These are phyloP conservation scores for Noctua comes DNA, from an alignment of 2,888 invertebrate species.

Conservation along the genomic window DNA sequence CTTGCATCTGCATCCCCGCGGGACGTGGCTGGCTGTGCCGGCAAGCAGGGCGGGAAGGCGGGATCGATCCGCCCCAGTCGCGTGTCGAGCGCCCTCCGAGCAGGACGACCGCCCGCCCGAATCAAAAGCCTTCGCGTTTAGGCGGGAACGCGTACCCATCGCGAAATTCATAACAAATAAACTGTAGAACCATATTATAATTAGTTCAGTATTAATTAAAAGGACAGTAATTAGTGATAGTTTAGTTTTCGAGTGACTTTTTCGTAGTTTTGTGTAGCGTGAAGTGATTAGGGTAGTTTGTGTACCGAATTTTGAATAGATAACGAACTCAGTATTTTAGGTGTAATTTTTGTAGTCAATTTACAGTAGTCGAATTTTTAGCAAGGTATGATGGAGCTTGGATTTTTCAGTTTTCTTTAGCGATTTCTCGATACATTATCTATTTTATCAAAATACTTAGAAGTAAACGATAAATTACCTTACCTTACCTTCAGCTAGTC, in stretches of 20 bases:
- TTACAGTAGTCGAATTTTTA: constrained; percentile 20
- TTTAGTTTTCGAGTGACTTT: constrained; percentile 46
- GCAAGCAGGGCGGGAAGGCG: constrained; percentile 82
- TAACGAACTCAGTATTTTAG: constrained; percentile 35
- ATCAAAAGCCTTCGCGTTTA: constrained; percentile 82
- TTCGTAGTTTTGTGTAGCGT: constrained; percentile 45
- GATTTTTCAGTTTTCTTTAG: constrained; percentile 23
- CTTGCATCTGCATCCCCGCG: constrained; percentile 89
- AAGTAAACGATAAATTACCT: constrained; percentile 51
- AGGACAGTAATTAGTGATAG: constrained; percentile 46
- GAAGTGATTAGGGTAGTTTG: constrained; percentile 58
- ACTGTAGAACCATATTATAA: constrained; percentile 16
- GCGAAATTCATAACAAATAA: constrained; percentile 46
- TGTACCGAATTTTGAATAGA: constrained; percentile 47
- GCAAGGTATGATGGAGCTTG: constrained; percentile 36
- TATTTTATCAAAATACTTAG: neutral
- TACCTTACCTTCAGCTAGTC: constrained; percentile 64
- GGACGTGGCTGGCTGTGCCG: constrained; percentile 77
- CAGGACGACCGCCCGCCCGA: constrained; percentile 79
- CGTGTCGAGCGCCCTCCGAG: constrained; percentile 78
- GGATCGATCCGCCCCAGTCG: constrained; percentile 87
- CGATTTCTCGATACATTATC: constrained; percentile 49
- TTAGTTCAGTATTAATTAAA: constrained; percentile 28
- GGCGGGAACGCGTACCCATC: constrained; percentile 82
- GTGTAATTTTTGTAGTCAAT: constrained; percentile 22